A percentile compares a stretch with the other conserved stretches of the same genome.
Conservation (phyloP, 2,888 invertebrate genomes). For the Platerodrilus igneus region DNA sequence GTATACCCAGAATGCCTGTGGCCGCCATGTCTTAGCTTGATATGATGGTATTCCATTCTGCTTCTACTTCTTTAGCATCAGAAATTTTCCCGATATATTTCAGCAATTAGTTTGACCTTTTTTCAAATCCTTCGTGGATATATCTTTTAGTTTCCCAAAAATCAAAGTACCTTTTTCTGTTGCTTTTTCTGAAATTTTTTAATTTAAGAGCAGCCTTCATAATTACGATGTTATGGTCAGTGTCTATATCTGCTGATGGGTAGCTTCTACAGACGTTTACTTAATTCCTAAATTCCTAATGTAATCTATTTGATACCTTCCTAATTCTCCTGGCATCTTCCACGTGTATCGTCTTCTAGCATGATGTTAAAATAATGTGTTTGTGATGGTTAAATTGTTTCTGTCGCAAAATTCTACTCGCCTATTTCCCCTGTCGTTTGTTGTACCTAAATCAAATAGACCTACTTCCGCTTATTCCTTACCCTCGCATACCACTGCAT, state of each 20-base stretch:
- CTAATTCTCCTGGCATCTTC: constrained; percentile 23
- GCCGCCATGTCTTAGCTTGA: no score
- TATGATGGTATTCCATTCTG: no score
- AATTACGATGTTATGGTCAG: constrained; percentile 22
- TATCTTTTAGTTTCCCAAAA: no score
- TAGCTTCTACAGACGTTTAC: constrained; percentile 20
- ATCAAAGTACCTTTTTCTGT: no score
- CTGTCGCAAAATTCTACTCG: constrained; percentile 24
- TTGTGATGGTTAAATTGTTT: constrained; percentile 18
- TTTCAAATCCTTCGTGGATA: no score
- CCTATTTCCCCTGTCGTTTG: constrained; percentile 21
- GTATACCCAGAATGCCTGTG: neutral
- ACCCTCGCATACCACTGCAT: no score
- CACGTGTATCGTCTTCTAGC: constrained; percentile 25
- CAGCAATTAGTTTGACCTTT: no score
- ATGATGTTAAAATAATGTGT: constrained; percentile 27
- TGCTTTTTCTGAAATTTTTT: neutral
- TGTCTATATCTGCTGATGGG: constrained; percentile 21
- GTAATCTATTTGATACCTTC: constrained; percentile 28
- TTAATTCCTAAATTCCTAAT: constrained; percentile 21
- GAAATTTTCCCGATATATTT: neutral
- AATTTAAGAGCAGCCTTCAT: neutral
- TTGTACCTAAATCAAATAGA: constrained; percentile 22
- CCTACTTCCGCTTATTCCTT: no score
- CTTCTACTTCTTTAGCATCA: neutral